Conservation (phyloP, 2,888 invertebrate genomes). For the Volucella inflata region DNA sequence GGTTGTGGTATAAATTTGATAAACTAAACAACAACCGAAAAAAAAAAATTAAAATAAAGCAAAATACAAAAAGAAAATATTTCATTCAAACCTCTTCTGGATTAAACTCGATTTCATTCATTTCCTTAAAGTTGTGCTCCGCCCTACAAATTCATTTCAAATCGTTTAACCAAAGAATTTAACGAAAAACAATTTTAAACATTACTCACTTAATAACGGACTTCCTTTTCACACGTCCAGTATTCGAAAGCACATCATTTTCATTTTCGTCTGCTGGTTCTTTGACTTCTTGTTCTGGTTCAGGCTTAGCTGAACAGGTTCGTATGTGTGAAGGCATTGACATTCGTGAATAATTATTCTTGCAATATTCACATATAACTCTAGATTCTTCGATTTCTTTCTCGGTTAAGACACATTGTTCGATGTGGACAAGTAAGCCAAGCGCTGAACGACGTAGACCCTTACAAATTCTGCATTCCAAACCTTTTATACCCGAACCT, state of each 20-base stretch:
- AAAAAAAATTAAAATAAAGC: neutral
- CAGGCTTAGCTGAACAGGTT: slow-evolving; percentile 71
- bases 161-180: neutral
- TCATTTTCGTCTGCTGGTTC: neutral
- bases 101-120: slow-evolving; percentile 73
- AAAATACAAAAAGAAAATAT: neutral
- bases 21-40: slow-evolving; percentile 39
- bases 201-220: slow-evolving; percentile 80
- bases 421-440: slow-evolving; percentile 80
- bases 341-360: slow-evolving; percentile 75
- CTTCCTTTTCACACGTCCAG: slow-evolving; percentile 80
- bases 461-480: slow-evolving; percentile 81
- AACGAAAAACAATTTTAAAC: neutral
- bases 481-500: slow-evolving; percentile 61
- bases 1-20: slow-evolving; percentile 40
- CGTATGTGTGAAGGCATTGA: slow-evolving; percentile 77
- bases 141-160: slow-evolving; percentile 77
- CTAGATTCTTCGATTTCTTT: slow-evolving; percentile 71
- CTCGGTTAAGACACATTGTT: slow-evolving; percentile 78
- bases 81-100: slow-evolving; percentile 52
- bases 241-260: slow-evolving; percentile 72
- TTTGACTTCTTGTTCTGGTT: neutral
- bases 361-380: slow-evolving; percentile 79
- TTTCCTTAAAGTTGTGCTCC: slow-evolving; percentile 79
- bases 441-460: slow-evolving; percentile 78